Evolutionary conservation across 2,797 vertebrate species (phyloP).

Genomic region (Enteromius thamalakanensis): DNA sequence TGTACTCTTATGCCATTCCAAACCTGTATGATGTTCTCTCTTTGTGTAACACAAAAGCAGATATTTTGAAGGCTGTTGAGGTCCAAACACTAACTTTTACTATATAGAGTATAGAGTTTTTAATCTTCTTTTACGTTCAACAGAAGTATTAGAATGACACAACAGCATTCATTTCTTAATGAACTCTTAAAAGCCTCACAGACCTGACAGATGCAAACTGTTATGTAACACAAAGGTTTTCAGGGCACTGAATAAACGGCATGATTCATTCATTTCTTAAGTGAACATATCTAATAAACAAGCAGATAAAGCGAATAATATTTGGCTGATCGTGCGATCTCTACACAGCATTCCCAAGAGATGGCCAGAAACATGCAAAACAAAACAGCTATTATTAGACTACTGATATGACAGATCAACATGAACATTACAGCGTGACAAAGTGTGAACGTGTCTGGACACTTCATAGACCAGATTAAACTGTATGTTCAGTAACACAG

Average conservation of each 20-base stretch:
- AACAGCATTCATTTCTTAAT: not conserved
- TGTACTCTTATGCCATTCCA: not conserved
- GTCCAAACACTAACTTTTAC: not conserved
- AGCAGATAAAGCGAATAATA: not conserved
- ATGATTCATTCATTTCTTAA: not conserved
- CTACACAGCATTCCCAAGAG: too few species aligned
- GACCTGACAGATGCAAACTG: not conserved
- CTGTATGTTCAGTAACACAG: constrained; percentile 19
- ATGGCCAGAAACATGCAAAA: not conserved
- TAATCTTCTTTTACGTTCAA: not conserved
- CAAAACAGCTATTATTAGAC: not conserved
- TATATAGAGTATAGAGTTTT: not conserved
- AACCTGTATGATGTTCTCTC: not conserved
- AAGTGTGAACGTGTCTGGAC: not conserved
- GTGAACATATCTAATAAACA: not conserved
- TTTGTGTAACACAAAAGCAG: not conserved
- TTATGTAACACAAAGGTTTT: not conserved
- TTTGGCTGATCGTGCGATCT: not conserved
- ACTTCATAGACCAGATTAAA: constrained; percentile 17
- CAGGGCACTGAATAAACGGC: not conserved
- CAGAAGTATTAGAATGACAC: not conserved
- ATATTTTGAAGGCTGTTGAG: not conserved
- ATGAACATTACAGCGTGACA: not conserved
- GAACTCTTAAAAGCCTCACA: not conserved
- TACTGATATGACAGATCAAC: not conserved